Evolutionary conservation across 2,797 vertebrate species (phyloP), one percentile per base, ranked within the genome.

Genomic region (Neosilurus mollespiculum): DNA sequence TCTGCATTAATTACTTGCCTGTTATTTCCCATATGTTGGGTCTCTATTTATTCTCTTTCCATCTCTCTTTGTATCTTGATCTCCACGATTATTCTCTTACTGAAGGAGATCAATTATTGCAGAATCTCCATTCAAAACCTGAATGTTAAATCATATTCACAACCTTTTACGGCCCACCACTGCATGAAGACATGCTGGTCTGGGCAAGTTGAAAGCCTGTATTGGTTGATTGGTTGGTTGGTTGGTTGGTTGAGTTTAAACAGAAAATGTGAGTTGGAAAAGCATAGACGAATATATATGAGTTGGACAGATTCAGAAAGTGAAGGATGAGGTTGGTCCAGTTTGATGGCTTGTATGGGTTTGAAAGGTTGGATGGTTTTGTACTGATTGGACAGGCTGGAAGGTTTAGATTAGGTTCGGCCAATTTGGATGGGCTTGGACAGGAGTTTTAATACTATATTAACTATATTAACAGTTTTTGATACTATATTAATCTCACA

Each of bases 11-110:
- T 84, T 81, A 43, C 66, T 10, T 61, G 37, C 0, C 51, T 81
- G 62, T 81, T 84, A 76, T 43, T 18, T 69, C 18, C 71, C 54
- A 69, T 81, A 61, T 84, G 83, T 76, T 81, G 22, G 56, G n/a
- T 61, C 56, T 54, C 43, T 66, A 20, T 43, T 67, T 73, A 18
- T 30, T 73, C 26, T 80, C 20, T 73, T 59, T 34, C 58, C 5
- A 4, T 83, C 66, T 54, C 54, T 69, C 2, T 69, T 30, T 10
- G 16, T 65, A 7, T 11, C 20, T 71, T 65, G 37, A 61, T 22
- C 73, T 61, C 11, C 3, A 12, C 75, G 59, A 37, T 49, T 24
- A 20, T 18, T 14, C 5, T 37, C 20, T 12, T 43, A 43, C 0
- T 12, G 12, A 61, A 77, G 34, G 4, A 62, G 14, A 78, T 20